Conservation (phyloP, 2,888 invertebrate genomes). For the Cordylochernes scorpioides region DNA sequence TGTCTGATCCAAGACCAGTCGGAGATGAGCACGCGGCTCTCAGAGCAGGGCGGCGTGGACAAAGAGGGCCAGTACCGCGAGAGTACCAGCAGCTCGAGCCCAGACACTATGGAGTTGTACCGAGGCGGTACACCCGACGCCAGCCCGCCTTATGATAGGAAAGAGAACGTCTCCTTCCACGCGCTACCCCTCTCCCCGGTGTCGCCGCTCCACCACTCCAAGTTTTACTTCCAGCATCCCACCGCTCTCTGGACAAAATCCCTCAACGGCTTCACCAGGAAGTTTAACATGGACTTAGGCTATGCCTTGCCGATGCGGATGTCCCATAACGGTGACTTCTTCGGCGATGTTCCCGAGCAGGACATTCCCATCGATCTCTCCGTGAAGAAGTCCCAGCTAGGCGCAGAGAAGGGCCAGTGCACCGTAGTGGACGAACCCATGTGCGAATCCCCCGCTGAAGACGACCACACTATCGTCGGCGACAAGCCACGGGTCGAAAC, state of each 20-base stretch:
- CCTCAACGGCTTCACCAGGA: slow-evolving; percentile 4
- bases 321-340: too few relatives aligned
- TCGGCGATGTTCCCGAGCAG: slow-evolving; percentile 15
- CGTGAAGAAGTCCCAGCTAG: slow-evolving; percentile 11
- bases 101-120: not conserved
- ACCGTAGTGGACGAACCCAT: too few relatives aligned
- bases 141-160: slow-evolving; percentile 12
- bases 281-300: too few relatives aligned
- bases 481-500: not conserved
- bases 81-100: slow-evolving; percentile 1
- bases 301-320: slow-evolving; percentile 5
- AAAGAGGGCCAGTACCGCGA: slow-evolving; percentile 8
- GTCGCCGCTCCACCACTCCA: slow-evolving; percentile 15
- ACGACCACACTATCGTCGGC: not conserved
- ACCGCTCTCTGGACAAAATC: slow-evolving; percentile 11
- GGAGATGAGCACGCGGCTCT: slow-evolving; percentile 12
- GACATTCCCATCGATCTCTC: slow-evolving; percentile 18
- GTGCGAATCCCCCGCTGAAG: not conserved
- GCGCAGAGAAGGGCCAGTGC: too few relatives aligned
- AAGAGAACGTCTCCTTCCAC: slow-evolving; percentile 8
- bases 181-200: slow-evolving; percentile 16
- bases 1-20: slow-evolving; percentile 54
- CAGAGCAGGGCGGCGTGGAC: slow-evolving; percentile 11
- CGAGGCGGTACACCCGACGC: slow-evolving; percentile 5
- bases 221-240: slow-evolving; percentile 13